Evolutionary conservation across 2,888 invertebrate species (phyloP).

Genomic region (Rhopalosiphum nymphaeae): DNA sequence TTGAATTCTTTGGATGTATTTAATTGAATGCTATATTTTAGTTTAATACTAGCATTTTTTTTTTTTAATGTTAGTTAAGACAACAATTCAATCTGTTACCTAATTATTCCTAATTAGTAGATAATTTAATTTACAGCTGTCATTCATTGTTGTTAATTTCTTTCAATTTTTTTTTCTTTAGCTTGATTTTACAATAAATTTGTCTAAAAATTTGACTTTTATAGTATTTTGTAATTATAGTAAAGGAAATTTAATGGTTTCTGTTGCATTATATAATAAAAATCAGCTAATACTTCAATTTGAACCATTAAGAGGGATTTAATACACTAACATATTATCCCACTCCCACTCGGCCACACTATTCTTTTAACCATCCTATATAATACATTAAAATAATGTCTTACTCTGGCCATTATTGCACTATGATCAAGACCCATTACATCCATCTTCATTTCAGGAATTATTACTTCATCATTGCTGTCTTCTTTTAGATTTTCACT

Average conservation of each 20-base stretch:
- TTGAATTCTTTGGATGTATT: no score
- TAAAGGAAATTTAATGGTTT: not conserved
- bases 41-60: no score
- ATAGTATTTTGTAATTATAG: not conserved
- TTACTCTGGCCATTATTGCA: slow-evolving; percentile 74
- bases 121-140: no score
- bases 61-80: no score
- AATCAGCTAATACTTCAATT: not conserved
- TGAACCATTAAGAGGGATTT: not conserved
- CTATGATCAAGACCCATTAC: slow-evolving; percentile 73
- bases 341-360: not conserved
- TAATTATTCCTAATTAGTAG: no score
- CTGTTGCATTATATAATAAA: not conserved
- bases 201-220: not conserved
- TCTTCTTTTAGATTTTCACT: slow-evolving; percentile 67
- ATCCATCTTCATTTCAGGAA: slow-evolving; percentile 71
- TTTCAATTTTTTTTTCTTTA: not conserved
- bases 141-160: no score
- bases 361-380: not conserved
- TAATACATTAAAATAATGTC: slow-evolving; percentile 1
- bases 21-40: no score
- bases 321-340: not conserved
- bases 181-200: not conserved
- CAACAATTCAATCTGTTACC: no score
- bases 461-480: slow-evolving; percentile 70